A percentile compares a stretch with the other conserved stretches of the same genome.
Evolutionary conservation across 2,888 invertebrate species (phyloP).

Genomic region (Mythimna pallens): DNA sequence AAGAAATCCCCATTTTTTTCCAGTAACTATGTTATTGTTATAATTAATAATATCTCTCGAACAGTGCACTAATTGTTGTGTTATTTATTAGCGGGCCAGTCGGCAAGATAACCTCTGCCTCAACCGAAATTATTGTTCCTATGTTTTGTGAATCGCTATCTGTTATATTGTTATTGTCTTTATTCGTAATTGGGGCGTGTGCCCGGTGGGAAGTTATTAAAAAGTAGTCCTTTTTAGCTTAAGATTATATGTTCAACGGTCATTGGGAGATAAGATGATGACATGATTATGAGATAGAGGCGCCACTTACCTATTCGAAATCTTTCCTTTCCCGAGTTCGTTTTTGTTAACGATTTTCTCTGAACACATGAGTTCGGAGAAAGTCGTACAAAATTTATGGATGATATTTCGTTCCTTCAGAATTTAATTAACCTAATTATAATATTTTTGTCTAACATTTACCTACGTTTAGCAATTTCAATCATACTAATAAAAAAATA

Average conservation of each 20-base stretch:
- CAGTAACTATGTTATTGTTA: slow-evolving; percentile 64
- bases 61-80: slow-evolving; percentile 71
- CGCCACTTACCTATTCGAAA: not conserved
- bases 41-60: slow-evolving; percentile 61
- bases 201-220: slow-evolving; percentile 47
- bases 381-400: not conserved
- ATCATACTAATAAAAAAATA: too few species aligned
- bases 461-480: too few species aligned
- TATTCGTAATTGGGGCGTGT: slow-evolving; percentile 58
- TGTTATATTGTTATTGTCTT: slow-evolving; percentile 66
- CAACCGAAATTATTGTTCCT: slow-evolving; percentile 78
- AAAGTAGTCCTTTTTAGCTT: slow-evolving; percentile 48
- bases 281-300: slow-evolving; percentile 8
- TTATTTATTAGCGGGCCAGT: slow-evolving; percentile 68
- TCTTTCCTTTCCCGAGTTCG: not conserved
- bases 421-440: too few species aligned
- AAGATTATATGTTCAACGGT: slow-evolving; percentile 54
- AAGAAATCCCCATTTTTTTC: slow-evolving; percentile 46
- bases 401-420: not conserved
- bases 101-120: slow-evolving; percentile 75
- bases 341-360: not conserved
- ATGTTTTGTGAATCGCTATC: slow-evolving; percentile 72
- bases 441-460: too few species aligned
- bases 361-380: not conserved
- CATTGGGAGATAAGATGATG: slow-evolving; percentile 33